Evolutionary conservation across 30 jellyfish, hydroid and myxozoan species (phyloP).

Genomic region (Aurelia sp.): DNA sequence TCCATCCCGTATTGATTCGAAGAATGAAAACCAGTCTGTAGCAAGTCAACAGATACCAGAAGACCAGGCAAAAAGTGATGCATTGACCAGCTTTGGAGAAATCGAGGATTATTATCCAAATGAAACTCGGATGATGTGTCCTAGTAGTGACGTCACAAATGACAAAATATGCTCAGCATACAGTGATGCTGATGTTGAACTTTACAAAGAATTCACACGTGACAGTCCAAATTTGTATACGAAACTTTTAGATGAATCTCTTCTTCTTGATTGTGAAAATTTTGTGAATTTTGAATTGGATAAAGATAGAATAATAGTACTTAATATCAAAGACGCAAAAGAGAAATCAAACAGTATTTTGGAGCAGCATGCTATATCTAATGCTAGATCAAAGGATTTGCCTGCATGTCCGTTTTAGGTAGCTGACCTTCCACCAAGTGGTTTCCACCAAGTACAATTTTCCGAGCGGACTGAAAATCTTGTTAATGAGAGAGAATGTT

Average conservation of each 20-base stretch:
- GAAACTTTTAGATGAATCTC: conserved; percentile 56
- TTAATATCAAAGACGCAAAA: conserved; percentile 53
- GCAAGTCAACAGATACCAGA: too few species aligned
- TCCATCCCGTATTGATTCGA: too few species aligned
- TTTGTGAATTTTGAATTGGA: conserved; percentile 77
- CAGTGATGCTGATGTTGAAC: conserved; percentile 2
- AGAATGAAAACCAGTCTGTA: too few species aligned
- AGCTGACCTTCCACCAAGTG: too few species aligned
- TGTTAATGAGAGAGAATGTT: too few species aligned
- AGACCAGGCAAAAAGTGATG: background rate
- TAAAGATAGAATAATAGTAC: conserved; percentile 65
- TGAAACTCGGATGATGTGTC: background rate
- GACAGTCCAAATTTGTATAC: conserved; percentile 47
- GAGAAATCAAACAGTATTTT: conserved; percentile 42
- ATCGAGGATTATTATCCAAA: conserved; percentile 1
- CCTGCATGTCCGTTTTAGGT: conserved; percentile 44
- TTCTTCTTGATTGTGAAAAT: conserved; percentile 68
- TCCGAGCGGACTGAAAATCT: too few species aligned
- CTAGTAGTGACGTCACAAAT: background rate
- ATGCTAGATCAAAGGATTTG: conserved; percentile 64
- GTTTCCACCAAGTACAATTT: too few species aligned
- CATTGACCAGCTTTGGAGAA: conserved; percentile 2
- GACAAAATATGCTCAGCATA: background rate
- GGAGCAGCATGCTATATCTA: conserved; percentile 67
- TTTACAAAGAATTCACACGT: conserved; percentile 45